Evolutionary conservation across 2,797 vertebrate species (phyloP).

Genomic region (Ispidina lecontei): DNA sequence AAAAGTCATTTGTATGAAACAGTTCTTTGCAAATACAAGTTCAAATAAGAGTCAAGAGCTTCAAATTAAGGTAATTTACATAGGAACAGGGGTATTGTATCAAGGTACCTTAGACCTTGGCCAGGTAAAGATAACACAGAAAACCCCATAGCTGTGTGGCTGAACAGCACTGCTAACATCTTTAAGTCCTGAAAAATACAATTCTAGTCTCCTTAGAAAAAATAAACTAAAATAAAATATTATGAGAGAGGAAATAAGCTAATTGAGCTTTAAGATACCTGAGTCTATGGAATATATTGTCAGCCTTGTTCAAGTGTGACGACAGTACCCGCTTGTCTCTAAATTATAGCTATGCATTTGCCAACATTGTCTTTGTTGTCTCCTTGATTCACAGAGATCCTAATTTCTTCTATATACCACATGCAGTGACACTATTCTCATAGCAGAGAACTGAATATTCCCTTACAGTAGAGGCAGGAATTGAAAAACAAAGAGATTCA

Average conservation of each 20-base stretch:
- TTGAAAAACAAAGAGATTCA: not conserved
- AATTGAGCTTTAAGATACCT: not conserved
- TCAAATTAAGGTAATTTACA: not conserved
- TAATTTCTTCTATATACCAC: not conserved
- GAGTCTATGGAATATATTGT: not conserved
- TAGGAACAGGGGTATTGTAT: not conserved
- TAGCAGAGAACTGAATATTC: too few relatives aligned
- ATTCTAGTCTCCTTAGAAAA: not conserved
- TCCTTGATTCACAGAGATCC: not conserved
- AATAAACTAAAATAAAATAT: not conserved
- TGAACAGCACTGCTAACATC: not conserved
- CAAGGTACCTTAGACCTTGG: not conserved
- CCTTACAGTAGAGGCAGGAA: not conserved
- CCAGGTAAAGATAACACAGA: not conserved
- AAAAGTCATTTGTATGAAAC: not conserved
- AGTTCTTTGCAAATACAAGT: not conserved
- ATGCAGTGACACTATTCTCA: not conserved
- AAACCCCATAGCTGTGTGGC: not conserved
- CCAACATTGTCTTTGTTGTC: not conserved
- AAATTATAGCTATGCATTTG: not conserved
- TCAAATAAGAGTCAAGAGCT: not conserved
- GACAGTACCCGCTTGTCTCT: not conserved
- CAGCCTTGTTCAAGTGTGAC: not conserved
- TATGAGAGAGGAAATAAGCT: not conserved
- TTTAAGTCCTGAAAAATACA: not conserved